Evolutionary conservation across 2,888 invertebrate species (phyloP).

Genomic region (Pandemis heparana): DNA sequence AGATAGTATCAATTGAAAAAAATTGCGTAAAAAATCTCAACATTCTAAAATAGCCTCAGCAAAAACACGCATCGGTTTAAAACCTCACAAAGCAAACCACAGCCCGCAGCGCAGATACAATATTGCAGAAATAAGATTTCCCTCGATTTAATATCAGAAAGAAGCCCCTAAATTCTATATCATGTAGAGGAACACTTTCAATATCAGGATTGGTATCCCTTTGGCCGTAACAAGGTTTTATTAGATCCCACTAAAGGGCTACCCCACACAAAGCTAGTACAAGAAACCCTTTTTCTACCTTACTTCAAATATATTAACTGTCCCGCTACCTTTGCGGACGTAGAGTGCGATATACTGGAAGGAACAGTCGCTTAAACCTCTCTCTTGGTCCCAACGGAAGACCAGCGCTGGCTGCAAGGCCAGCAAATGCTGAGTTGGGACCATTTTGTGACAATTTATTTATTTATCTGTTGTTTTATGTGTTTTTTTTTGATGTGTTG

Average conservation of each 20-base stretch:
- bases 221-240: slow-evolving; percentile 86
- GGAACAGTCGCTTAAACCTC: too few species aligned
- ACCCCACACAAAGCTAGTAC: slow-evolving; percentile 84
- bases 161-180: slow-evolving; percentile 85
- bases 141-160: slow-evolving; percentile 82
- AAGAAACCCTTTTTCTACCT: slow-evolving; percentile 85
- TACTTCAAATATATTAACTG: slow-evolving; percentile 86
- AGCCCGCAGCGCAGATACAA: slow-evolving; percentile 47
- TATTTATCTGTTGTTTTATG: too few species aligned
- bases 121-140: slow-evolving; percentile 76
- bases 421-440: too few species aligned
- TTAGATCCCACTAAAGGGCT: slow-evolving; percentile 86
- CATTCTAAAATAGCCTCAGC: not conserved
- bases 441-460: too few species aligned
- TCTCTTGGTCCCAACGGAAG: too few species aligned
- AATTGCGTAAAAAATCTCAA: too few species aligned
- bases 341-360: slow-evolving; percentile 55
- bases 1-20: too few species aligned
- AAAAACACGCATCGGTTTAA: slow-evolving; percentile 3
- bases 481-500: too few species aligned
- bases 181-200: slow-evolving; percentile 86
- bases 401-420: too few species aligned
- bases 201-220: slow-evolving; percentile 85
- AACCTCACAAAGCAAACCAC: slow-evolving; percentile 47
- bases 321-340: slow-evolving; percentile 72